phyloP scores from a whole-genome alignment of 2,797 vertebrate species.

The Pseudomugil gertrudae region DNA sequence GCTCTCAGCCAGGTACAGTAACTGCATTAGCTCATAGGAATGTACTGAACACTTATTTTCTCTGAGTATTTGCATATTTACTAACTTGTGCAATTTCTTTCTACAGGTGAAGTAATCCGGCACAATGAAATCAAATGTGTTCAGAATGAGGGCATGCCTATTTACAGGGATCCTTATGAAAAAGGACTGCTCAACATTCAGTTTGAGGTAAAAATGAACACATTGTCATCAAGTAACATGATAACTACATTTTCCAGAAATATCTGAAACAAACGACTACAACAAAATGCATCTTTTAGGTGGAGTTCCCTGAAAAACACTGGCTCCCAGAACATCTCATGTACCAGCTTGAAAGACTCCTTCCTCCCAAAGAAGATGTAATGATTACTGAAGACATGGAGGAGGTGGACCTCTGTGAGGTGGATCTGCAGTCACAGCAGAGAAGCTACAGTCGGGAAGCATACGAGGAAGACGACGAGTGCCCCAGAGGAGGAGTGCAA shows the following conservation, averaged over 20 bases:
- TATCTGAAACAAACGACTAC: not conserved
- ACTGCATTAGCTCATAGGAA: not conserved
- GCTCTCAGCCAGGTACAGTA: slow-evolving; percentile 84
- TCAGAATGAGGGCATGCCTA: slow-evolving; percentile 91
- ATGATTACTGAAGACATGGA: slow-evolving; percentile 93
- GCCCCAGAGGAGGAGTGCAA: slow-evolving; percentile 86
- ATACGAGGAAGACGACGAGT: slow-evolving; percentile 89
- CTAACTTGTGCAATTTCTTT: not conserved
- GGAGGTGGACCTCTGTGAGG: slow-evolving; percentile 90
- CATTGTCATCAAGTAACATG: not conserved
- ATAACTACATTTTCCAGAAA: not conserved
- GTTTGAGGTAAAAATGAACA: slow-evolving; percentile 84
- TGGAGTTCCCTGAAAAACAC: slow-evolving; percentile 89
- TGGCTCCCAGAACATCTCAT: slow-evolving; percentile 91
- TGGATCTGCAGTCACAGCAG: slow-evolving; percentile 78
- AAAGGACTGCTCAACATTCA: slow-evolving; percentile 89
- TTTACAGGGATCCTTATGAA: slow-evolving; percentile 88
- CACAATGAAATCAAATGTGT: slow-evolving; percentile 86
- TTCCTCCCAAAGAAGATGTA: slow-evolving; percentile 88
- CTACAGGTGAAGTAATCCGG: slow-evolving; percentile 91
- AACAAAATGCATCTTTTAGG: slow-evolving; percentile 71
- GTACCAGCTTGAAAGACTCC: slow-evolving; percentile 87
- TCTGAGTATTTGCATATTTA: not conserved
- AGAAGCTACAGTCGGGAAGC: slow-evolving; percentile 82
- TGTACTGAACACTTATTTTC: not conserved